Conservation (phyloP, 2,113 vertebrate genomes). For the Platycercus adscitus region DNA sequence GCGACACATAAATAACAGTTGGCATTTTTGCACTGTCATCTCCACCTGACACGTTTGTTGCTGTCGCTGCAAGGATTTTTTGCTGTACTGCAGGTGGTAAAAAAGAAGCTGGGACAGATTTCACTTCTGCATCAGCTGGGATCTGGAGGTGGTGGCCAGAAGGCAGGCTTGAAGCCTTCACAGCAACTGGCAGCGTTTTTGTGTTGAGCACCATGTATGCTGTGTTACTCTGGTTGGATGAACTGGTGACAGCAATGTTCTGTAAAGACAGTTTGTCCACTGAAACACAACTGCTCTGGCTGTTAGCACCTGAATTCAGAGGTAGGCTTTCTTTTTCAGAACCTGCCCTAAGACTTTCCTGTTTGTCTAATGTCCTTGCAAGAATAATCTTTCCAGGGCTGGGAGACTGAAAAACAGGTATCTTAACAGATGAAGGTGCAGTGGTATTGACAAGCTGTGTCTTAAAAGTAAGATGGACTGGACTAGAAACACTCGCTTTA, state of each 20-base stretch:
- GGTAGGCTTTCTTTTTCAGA: slow-evolving; percentile 53
- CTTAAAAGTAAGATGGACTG: slow-evolving; percentile 68
- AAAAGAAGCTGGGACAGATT: slow-evolving; percentile 78
- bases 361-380: slow-evolving; percentile 65
- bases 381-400: slow-evolving; percentile 72
- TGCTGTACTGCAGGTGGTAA: slow-evolving; percentile 80
- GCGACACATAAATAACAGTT: slow-evolving; percentile 80
- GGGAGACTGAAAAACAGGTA: slow-evolving; percentile 69
- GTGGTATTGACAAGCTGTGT: slow-evolving; percentile 57
- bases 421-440: slow-evolving; percentile 58
- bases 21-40: slow-evolving; percentile 50
- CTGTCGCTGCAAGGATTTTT: slow-evolving; percentile 74
- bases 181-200: slow-evolving; percentile 53
- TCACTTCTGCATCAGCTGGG: slow-evolving; percentile 82
- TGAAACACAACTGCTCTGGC: slow-evolving; percentile 57
- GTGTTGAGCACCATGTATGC: slow-evolving; percentile 60
- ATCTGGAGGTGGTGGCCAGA: slow-evolving; percentile 85
- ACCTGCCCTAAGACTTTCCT: slow-evolving; percentile 52
- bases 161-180: slow-evolving; percentile 72
- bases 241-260: slow-evolving; percentile 23
- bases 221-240: slow-evolving; percentile 51
- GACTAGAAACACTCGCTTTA: slow-evolving; percentile 41
- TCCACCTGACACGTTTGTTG: slow-evolving; percentile 47
- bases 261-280: slow-evolving; percentile 58
- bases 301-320: slow-evolving; percentile 1